phyloP scores from a whole-genome alignment of 2,113 vertebrate species.

The Mustela lutreola region DNA sequence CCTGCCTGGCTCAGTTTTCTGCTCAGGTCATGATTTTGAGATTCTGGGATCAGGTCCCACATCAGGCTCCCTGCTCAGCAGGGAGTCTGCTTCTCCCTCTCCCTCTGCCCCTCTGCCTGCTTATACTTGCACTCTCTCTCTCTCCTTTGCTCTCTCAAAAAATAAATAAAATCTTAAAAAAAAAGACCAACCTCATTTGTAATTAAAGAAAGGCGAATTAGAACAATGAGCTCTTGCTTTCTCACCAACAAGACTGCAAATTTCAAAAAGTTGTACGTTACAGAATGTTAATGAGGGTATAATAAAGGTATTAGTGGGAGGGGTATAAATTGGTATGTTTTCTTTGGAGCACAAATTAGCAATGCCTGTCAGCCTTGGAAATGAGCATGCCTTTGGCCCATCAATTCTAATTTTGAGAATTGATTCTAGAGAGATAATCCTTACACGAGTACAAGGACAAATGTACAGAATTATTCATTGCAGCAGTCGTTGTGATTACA shows the following conservation, averaged over 20 bases:
- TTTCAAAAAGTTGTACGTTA: neutral
- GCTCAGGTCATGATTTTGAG: too few relatives aligned
- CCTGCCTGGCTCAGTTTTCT: too few relatives aligned
- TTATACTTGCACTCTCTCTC: too few relatives aligned
- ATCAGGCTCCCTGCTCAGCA: too few relatives aligned
- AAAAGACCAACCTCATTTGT: neutral
- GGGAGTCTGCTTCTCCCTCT: too few relatives aligned
- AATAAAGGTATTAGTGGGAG: neutral
- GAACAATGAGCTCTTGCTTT: neutral
- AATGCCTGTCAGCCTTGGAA: neutral
- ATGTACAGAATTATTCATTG: neutral
- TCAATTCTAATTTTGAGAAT: slow-evolving; percentile 10
- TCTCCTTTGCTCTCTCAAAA: too few relatives aligned
- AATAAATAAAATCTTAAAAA: neutral
- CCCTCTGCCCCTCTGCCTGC: too few relatives aligned
- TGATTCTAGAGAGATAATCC: neutral
- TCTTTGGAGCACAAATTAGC: neutral
- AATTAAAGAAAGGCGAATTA: slow-evolving; percentile 40
- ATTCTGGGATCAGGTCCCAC: too few relatives aligned
- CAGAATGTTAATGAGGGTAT: neutral
- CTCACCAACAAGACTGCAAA: neutral
- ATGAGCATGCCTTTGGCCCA: neutral
- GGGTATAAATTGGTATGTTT: neutral
- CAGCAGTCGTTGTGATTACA: neutral
- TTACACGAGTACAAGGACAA: neutral